A percentile compares a stretch with the other conserved stretches of the same genome.
phyloP scores from a whole-genome alignment of 2,113 vertebrate genomes.

The Tautogolabrus adspersus region DNA sequence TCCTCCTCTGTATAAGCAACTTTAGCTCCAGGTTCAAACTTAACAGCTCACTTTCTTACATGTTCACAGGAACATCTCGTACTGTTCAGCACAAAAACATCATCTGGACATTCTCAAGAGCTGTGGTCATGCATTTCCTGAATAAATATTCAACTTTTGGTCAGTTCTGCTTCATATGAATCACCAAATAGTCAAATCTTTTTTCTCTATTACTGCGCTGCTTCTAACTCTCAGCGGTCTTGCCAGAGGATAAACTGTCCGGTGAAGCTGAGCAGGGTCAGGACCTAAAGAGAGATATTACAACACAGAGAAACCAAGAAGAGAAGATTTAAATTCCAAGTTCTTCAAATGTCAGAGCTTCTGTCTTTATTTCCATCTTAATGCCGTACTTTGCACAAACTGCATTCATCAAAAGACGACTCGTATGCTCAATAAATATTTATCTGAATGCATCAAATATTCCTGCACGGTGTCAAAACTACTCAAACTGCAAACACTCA shows the following conservation, averaged over 20 bases:
- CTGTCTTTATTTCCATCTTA: conserved; percentile 12
- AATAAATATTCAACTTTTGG: background rate
- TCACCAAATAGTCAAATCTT: background rate
- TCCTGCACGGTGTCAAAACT: background rate
- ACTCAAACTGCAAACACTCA: conserved; percentile 1
- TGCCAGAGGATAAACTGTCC: background rate
- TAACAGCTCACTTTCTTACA: background rate
- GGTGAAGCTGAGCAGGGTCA: conserved; percentile 20
- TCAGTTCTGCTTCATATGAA: no score
- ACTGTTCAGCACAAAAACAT: background rate
- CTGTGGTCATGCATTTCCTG: background rate
- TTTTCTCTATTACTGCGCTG: background rate
- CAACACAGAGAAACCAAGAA: background rate
- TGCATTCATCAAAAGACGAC: background rate
- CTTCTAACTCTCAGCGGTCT: background rate
- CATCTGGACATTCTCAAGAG: background rate
- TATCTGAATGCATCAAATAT: conserved; percentile 11
- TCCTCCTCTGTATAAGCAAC: no score
- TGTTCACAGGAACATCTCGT: background rate
- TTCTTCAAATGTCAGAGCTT: background rate
- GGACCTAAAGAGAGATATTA: background rate
- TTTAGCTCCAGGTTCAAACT: no score
- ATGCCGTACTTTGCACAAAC: background rate
- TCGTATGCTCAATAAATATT: background rate
- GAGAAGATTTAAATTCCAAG: background rate